Percentiles rank a stretch among this genome's conserved stretches.
Evolutionary conservation across 1,140 invertebrate genomes (phyloP).

Genomic region (Diuraphis noxia): DNA sequence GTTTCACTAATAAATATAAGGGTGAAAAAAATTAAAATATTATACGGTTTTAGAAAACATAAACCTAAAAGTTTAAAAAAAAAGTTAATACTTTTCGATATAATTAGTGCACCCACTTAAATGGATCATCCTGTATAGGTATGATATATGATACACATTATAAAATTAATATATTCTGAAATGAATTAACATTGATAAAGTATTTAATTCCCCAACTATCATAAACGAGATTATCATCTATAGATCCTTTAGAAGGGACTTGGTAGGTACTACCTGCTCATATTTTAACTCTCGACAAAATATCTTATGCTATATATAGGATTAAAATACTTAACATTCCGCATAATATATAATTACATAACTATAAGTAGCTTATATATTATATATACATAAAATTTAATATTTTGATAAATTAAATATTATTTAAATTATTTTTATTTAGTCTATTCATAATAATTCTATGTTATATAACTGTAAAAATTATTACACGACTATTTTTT

Average conservation of each 20-base stretch:
- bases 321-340: background rate
- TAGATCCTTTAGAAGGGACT: background rate
- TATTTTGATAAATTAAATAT: background rate
- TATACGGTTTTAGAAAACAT: too few relatives aligned
- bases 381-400: background rate
- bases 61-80: too few relatives aligned
- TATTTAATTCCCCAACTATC: background rate
- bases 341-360: background rate
- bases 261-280: background rate
- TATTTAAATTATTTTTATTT: background rate
- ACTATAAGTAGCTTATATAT: background rate
- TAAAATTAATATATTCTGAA: background rate
- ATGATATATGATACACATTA: conserved; percentile 26
- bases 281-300: conserved; percentile 24
- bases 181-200: background rate
- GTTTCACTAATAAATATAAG: too few relatives aligned
- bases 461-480: background rate
- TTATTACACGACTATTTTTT: background rate
- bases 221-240: background rate
- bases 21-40: too few relatives aligned
- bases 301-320: background rate
- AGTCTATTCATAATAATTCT: background rate
- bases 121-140: too few relatives aligned
- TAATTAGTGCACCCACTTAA: too few relatives aligned
- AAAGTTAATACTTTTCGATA: too few relatives aligned